A percentile compares a stretch with the other conserved stretches of the same genome.
Conservation (phyloP, 2,888 invertebrate species). For the Lochmaea capreae region DNA sequence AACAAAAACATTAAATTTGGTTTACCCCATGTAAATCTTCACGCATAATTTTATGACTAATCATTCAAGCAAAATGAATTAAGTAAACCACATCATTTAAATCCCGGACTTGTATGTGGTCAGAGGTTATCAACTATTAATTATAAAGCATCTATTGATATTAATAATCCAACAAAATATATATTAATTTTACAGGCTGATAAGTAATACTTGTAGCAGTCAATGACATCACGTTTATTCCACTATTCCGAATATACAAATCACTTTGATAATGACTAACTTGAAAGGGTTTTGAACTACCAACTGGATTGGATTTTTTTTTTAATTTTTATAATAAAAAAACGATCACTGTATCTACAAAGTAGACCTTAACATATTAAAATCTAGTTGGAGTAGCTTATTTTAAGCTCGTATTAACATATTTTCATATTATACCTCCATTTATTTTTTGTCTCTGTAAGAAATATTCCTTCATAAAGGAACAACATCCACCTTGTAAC, state of each 20-base stretch:
- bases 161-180: constrained; percentile 29
- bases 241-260: neutral
- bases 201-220: constrained; percentile 30
- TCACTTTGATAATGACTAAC: neutral
- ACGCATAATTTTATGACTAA: neutral
- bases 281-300: too few species aligned
- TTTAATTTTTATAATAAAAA: too few species aligned
- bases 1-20: too few species aligned
- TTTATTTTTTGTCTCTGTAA: too few species aligned
- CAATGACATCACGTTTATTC: constrained; percentile 33
- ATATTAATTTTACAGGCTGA: constrained; percentile 17
- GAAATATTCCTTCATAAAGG: neutral
- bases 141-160: constrained; percentile 27
- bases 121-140: constrained; percentile 30
- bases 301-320: too few species aligned
- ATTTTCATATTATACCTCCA: too few species aligned
- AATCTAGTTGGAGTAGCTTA: too few species aligned
- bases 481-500: neutral
- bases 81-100: constrained; percentile 11
- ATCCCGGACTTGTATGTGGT: constrained; percentile 11
- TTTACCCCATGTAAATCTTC: neutral
- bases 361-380: too few species aligned
- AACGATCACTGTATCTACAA: too few species aligned
- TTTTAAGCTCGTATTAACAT: too few species aligned
- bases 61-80: neutral